These are phyloP conservation scores for Pediacus dermestoides DNA, from an alignment of 2,888 invertebrate species.

Conservation along the genomic window DNA sequence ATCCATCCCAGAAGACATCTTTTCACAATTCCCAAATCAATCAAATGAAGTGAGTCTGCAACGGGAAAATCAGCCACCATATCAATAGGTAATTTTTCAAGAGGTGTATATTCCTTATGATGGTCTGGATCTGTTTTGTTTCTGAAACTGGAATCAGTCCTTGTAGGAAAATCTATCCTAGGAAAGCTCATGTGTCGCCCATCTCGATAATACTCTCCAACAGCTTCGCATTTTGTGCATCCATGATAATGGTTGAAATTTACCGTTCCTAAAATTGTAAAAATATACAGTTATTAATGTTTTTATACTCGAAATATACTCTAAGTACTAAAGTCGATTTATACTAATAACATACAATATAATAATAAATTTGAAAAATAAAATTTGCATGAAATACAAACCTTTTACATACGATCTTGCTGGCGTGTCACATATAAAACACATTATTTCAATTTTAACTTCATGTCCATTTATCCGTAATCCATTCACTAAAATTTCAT, in stretches of 20 bases:
- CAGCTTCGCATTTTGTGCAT: slow-evolving; percentile 24
- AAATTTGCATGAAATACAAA: no score
- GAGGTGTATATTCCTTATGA: slow-evolving; percentile 25
- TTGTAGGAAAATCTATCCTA: slow-evolving; percentile 17
- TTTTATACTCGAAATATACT: not conserved
- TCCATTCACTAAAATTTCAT: slow-evolving; percentile 18
- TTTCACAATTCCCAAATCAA: slow-evolving; percentile 25
- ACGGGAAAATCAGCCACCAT: slow-evolving; percentile 28
- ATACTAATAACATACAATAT: no score
- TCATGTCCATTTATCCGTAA: not conserved
- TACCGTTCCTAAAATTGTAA: slow-evolving; percentile 18
- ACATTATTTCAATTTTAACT: slow-evolving; percentile 16
- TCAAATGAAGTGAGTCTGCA: slow-evolving; percentile 28
- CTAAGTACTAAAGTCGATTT: no score
- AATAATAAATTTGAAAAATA: no score
- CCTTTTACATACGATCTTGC: slow-evolving; percentile 25
- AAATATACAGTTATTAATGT: slow-evolving; percentile 6
- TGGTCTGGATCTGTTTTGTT: slow-evolving; percentile 22
- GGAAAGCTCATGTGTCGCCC: slow-evolving; percentile 25
- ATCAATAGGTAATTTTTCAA: slow-evolving; percentile 26
- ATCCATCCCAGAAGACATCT: slow-evolving; percentile 20
- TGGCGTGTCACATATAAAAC: slow-evolving; percentile 26
- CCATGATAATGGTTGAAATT: slow-evolving; percentile 26
- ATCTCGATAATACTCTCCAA: slow-evolving; percentile 22
- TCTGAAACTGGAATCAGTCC: slow-evolving; percentile 25